Evolutionary conservation across 2,888 invertebrate genomes (phyloP), one percentile per base, ranked within the genome.

Genomic region (Junonia oenone): DNA sequence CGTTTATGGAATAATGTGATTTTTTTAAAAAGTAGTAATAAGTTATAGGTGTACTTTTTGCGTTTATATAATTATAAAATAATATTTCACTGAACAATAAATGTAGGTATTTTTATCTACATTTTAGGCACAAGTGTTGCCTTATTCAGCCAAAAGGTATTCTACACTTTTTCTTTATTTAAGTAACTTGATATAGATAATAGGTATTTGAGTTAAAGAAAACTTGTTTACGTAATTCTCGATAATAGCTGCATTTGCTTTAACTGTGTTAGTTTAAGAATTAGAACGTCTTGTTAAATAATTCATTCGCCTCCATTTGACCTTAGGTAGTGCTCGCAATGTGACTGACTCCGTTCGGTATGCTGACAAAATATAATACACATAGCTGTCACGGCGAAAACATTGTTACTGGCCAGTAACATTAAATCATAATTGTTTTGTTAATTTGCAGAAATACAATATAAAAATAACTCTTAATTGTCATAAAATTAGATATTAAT

Each of bases 271-370:
- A 51, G 38, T 45, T 49, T 48, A 49, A 55, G 58, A 55, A 58
- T 58, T 58, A 58, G 58, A 58, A 58, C 58, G 58, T 55, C 55
- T 55, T 14, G 58, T 58, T 58, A 38, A 58, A 58, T 58, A 58
- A 74, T 72, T 53, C 71, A 72, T 72, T 69, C 71, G 56, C 61
- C 56, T 61, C 66, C 67, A 62, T 62, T 62, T 66, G 72, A 68
- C 66, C 73, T 68, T 69, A 63, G 55, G 49, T 33, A 64, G 69
- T 67, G 66, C 46, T 38, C 37, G 37, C 62, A 61, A 61, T 65
- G 66, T 66, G 65, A 66, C 64, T 65, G 37, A 65, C 64, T 57
- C 56, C 57, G 52, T 60, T 62, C 58, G 61, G 61, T 51, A 61
- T 73, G 64, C 58, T 64, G 47, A 63, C 58, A 54, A 53, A 61